Conservation (phyloP, 2,113 vertebrate species). For the Toxotes jaculatrix region DNA sequence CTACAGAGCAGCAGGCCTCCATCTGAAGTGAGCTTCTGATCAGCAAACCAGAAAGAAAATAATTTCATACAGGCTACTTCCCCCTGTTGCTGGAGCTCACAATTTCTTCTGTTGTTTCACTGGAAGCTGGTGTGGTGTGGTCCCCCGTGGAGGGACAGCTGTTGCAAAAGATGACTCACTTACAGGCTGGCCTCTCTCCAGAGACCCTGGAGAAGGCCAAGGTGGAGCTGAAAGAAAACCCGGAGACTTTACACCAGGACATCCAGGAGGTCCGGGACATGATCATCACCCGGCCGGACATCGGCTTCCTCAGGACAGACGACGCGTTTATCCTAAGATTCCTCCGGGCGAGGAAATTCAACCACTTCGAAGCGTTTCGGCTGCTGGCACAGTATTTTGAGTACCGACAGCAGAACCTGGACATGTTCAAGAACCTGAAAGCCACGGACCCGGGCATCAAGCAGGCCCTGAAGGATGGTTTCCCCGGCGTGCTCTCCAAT, state of each 20-base stretch:
- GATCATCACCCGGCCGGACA: slow-evolving; percentile 99
- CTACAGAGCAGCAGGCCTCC: slow-evolving; percentile 76
- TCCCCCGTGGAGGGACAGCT: slow-evolving; percentile 62
- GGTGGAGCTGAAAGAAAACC: slow-evolving; percentile 97
- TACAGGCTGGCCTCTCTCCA: slow-evolving; percentile 97
- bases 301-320: slow-evolving; percentile 98
- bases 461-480: slow-evolving; percentile 97
- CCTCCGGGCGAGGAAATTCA: slow-evolving; percentile 96
- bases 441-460: slow-evolving; percentile 98
- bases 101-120: slow-evolving; percentile 7
- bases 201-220: slow-evolving; percentile 99
- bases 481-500: slow-evolving; percentile 95
- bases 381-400: slow-evolving; percentile 98
- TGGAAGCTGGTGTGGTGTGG: slow-evolving; percentile 39
- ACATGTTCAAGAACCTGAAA: slow-evolving; percentile 99
- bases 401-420: slow-evolving; percentile 98
- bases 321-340: slow-evolving; percentile 98
- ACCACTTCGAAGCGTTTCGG: slow-evolving; percentile 98
- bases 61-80: neutral
- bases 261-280: slow-evolving; percentile 99
- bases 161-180: slow-evolving; percentile 92
- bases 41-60: slow-evolving; percentile 29
- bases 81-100: slow-evolving; percentile 64
- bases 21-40: slow-evolving; percentile 68
- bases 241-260: slow-evolving; percentile 97